These are phyloP conservation scores for Neosalanx taihuensis DNA, from an alignment of 2,797 vertebrate genomes.

Conservation along the genomic window DNA sequence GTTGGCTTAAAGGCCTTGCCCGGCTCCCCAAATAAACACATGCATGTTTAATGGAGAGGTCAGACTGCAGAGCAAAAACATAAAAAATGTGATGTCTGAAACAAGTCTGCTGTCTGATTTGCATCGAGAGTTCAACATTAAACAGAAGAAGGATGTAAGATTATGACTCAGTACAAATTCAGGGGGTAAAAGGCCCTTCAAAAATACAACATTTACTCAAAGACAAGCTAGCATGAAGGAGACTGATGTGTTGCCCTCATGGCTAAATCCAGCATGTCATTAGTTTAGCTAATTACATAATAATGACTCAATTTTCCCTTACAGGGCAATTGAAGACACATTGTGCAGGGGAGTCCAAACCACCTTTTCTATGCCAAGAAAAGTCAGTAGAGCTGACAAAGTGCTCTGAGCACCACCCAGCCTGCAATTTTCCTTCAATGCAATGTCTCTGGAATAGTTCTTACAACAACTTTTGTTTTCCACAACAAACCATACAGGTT, in stretches of 20 bases:
- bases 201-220: slow-evolving; percentile 40
- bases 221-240: slow-evolving; percentile 54
- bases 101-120: no score
- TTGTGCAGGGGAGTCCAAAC: slow-evolving; percentile 47
- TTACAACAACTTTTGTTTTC: slow-evolving; percentile 17
- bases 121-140: neutral
- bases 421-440: slow-evolving; percentile 28
- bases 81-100: no score
- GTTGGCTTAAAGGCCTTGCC: slow-evolving; percentile 37
- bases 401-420: slow-evolving; percentile 32
- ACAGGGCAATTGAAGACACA: slow-evolving; percentile 59
- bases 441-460: slow-evolving; percentile 43
- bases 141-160: neutral
- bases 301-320: slow-evolving; percentile 75
- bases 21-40: slow-evolving; percentile 33
- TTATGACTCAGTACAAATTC: no score
- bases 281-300: slow-evolving; percentile 77
- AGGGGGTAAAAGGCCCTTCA: neutral
- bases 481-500: slow-evolving; percentile 20
- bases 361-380: slow-evolving; percentile 52
- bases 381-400: slow-evolving; percentile 51
- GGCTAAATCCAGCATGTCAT: slow-evolving; percentile 65
- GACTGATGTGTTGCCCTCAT: slow-evolving; percentile 62
- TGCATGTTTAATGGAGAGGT: slow-evolving; percentile 24
- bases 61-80: slow-evolving; percentile 7